Conservation (phyloP, 37 sponge, comb jelly and placozoan species). For the Ephydatia muelleri region DNA sequence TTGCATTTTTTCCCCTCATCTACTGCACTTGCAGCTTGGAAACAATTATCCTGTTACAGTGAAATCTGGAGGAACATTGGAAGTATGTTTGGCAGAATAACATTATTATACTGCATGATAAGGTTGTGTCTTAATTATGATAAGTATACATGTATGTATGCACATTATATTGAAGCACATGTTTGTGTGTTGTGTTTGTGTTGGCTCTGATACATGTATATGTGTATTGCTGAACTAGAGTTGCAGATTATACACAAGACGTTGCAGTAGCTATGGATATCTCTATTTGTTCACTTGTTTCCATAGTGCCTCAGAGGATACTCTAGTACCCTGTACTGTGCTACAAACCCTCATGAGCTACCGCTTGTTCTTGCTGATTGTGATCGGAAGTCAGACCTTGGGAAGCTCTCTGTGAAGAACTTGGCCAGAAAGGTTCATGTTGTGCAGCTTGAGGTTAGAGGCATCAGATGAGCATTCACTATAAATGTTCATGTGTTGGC, state of each 20-base stretch:
- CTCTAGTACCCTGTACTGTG: neutral
- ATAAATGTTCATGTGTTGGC: neutral
- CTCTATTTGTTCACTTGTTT: neutral
- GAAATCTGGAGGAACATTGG: slow-evolving; percentile 10
- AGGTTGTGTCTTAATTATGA: too few species aligned
- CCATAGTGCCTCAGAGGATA: slow-evolving; percentile 38
- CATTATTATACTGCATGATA: too few species aligned
- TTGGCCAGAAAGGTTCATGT: slow-evolving; percentile 22
- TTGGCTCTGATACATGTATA: neutral
- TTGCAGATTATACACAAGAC: neutral
- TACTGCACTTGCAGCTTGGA: slow-evolving; percentile 20
- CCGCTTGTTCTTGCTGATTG: slow-evolving; percentile 12
- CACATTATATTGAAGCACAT: neutral
- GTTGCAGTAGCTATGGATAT: neutral
- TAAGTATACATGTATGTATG: neutral
- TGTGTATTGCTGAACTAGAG: neutral
- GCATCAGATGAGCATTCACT: neutral
- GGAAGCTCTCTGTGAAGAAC: slow-evolving; percentile 18
- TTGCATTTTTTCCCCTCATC: neutral
- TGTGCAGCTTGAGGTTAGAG: neutral
- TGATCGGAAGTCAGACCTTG: slow-evolving; percentile 15
- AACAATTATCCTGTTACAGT: slow-evolving; percentile 7
- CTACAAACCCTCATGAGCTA: neutral
- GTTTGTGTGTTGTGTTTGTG: too few species aligned
- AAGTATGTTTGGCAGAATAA: slow-evolving; percentile 6